phyloP scores from a whole-genome alignment of 2,888 invertebrate genomes.

The Metallyticus violacea region DNA sequence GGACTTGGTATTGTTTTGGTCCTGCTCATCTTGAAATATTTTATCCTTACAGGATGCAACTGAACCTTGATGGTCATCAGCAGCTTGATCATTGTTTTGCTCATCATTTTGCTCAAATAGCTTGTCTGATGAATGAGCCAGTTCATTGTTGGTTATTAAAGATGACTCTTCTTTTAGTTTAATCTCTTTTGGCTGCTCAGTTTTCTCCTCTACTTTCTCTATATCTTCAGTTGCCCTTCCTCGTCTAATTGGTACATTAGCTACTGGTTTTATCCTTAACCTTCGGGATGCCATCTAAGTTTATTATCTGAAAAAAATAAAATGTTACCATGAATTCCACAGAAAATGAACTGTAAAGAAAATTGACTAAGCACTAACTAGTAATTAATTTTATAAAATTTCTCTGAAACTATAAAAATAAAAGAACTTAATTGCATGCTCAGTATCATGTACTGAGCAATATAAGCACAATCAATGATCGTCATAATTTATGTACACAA shows the following conservation, averaged over 20 bases:
- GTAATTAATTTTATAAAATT: too few relatives aligned
- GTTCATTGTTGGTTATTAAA: too few relatives aligned
- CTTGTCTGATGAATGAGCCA: not conserved
- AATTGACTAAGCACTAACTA: too few relatives aligned
- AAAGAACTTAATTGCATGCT: too few relatives aligned
- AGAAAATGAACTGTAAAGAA: too few relatives aligned
- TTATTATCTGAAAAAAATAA: not conserved
- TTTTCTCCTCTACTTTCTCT: not conserved
- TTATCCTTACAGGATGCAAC: not conserved
- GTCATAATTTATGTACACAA: too few relatives aligned
- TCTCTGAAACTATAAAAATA: too few relatives aligned
- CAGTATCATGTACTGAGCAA: too few relatives aligned
- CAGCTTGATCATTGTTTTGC: not conserved
- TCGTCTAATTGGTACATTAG: not conserved
- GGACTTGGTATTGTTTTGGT: not conserved
- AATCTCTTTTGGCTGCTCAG: not conserved
- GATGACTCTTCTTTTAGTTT: not conserved
- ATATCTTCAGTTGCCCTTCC: not conserved
- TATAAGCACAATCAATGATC: too few relatives aligned
- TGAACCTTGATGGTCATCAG: too few relatives aligned
- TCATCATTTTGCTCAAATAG: too few relatives aligned
- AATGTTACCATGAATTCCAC: too few relatives aligned
- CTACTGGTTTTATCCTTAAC: not conserved
- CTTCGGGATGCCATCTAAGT: slow-evolving; percentile 14
- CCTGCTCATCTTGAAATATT: not conserved